Evolutionary conservation across 2,888 invertebrate species (phyloP).

Genomic region (Digitonthophagus gazella): DNA sequence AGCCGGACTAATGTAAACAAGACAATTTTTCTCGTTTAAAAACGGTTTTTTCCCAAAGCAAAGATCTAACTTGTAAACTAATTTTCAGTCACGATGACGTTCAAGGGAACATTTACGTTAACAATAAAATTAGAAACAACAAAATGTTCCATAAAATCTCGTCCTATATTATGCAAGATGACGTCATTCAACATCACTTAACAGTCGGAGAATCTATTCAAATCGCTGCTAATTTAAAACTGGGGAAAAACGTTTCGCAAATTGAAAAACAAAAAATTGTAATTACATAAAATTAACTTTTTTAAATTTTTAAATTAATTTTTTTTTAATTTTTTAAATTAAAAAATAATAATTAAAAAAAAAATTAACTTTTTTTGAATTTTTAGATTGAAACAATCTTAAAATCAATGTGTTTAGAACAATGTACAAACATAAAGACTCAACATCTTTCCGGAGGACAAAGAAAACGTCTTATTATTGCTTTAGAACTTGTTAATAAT

Average conservation of each 20-base stretch:
- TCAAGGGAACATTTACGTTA: conserved; percentile 66
- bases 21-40: background rate
- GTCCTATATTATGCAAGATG: conserved; percentile 81
- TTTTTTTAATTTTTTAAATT: background rate
- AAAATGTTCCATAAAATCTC: conserved; percentile 72
- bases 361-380: no score
- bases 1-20: conserved; percentile 22
- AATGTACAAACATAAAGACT: conserved; percentile 64
- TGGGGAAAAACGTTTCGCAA: conserved; percentile 59
- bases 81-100: conserved; percentile 52
- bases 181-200: conserved; percentile 67
- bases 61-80: background rate
- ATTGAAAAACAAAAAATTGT: conserved; percentile 65
- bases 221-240: conserved; percentile 71
- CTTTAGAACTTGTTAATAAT: conserved; percentile 77
- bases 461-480: conserved; percentile 71
- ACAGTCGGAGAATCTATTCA: conserved; percentile 73
- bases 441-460: conserved; percentile 74
- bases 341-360: no score
- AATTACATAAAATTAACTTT: conserved; percentile 43
- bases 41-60: background rate
- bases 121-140: conserved; percentile 66
- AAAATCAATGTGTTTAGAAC: conserved; percentile 65
- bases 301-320: background rate
- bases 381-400: conserved; percentile 71